Base-by-base conservation (phyloP, 2,113 vertebrate genomes). In the Eulacestoma nigropectus region DNA sequence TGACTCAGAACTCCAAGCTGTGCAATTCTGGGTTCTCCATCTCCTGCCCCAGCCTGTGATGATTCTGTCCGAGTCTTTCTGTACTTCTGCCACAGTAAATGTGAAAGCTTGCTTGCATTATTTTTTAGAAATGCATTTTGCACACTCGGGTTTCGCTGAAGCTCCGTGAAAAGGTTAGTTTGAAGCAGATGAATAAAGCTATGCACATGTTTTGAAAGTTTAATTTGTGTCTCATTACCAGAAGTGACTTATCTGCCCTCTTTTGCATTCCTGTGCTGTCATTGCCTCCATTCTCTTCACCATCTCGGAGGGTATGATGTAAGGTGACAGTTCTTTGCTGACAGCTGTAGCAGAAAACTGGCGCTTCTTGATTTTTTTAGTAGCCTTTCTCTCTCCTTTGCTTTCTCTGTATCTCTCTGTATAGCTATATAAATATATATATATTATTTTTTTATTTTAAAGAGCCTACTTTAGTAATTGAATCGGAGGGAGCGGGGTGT, bases 121-220 rank as follows among this genome's bases (percentile, higher is more conserved):
- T 96, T 96, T 97, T 97, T 96, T 98, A 98, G 97, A 98, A 98
- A 98, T 97, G 97, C 97, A 96, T 98, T 97, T 98, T 98, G 98
- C 97, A 97, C 98, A 98, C 97, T 96, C 67, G 74, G 83, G 96
- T 97, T 98, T 97, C 95, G 46, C 97, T 29, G 96, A 98, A 97
- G 97, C 96, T 98, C 97, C 86, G 63, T 97, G 97, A 94, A 96
- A 92, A 97, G 96, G 96, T 98, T 97, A 96, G 97, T 96, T 97
- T 94, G 97, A 96, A 98, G 96, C 97, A 97, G 97, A 96, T 93
- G 95, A 98, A 98, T 98, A 98, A 98, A 98, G 97, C 97, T 98
- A 98, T 98, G 98, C 98, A 98, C 97, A 98, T 98, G 96, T 98
- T 98, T 97, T 96, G 96, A 97, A 96, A 97, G 90, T 97, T 98